phyloP scores from a whole-genome alignment of 2,113 vertebrate species.

The Jacana jacana region DNA sequence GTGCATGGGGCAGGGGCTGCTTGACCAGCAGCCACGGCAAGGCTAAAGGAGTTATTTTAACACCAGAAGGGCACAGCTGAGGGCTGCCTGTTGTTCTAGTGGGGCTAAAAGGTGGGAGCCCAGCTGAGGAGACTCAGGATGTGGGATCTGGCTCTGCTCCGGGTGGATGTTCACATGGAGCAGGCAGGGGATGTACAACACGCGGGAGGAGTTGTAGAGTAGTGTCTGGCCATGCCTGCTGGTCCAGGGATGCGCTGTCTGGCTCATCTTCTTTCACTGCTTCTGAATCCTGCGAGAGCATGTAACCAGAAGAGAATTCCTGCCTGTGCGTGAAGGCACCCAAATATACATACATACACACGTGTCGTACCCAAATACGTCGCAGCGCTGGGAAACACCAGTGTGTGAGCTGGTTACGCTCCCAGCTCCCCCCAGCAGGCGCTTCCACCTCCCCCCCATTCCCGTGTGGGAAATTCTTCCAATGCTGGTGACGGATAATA shows the following conservation, averaged over 20 bases:
- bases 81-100: background rate
- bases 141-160: background rate
- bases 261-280: background rate
- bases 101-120: background rate
- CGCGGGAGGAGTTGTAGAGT: background rate
- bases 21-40: background rate
- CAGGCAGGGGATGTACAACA: background rate
- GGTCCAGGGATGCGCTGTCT: background rate
- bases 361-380: background rate
- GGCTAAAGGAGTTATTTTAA: background rate
- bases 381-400: background rate
- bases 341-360: background rate
- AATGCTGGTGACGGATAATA: background rate
- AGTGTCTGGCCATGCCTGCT: background rate
- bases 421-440: background rate
- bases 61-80: rapidly evolving
- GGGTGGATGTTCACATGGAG: rapidly evolving
- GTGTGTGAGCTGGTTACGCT: background rate
- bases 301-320: background rate
- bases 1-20: background rate
- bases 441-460: background rate
- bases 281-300: background rate
- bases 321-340: background rate
- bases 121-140: background rate
- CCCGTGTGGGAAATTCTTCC: background rate